Percentiles rank a stretch among this genome's conserved stretches.
Evolutionary conservation across 2,888 invertebrate species (phyloP).

Genomic region (Idaea aversata): DNA sequence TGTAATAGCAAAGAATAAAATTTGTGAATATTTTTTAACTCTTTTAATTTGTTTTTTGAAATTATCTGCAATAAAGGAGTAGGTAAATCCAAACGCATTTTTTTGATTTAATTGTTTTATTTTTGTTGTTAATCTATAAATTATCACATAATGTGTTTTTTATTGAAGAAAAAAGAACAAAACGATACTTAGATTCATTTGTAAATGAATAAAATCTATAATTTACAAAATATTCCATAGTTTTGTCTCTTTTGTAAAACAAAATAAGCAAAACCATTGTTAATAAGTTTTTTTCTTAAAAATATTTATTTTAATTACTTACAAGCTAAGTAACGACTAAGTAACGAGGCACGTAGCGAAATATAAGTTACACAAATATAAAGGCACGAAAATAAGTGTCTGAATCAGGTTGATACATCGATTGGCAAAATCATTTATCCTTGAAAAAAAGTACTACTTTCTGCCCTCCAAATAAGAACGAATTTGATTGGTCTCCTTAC

Average conservation of each 20-base stretch:
- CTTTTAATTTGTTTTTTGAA: background rate
- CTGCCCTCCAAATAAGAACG: too few species aligned
- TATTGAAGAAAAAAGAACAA: background rate
- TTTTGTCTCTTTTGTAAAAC: too few species aligned
- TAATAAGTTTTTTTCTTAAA: background rate
- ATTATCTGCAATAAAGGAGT: background rate
- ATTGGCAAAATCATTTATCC: too few species aligned
- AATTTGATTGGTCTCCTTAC: too few species aligned
- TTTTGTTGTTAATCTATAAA: background rate
- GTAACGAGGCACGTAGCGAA: slow-evolving; percentile 33
- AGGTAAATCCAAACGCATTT: background rate
- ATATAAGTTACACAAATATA: background rate
- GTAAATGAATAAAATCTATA: background rate
- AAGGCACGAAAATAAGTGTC: background rate
- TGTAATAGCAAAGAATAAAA: slow-evolving; percentile 4
- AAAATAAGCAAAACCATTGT: background rate
- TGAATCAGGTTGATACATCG: too few species aligned
- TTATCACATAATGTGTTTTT: background rate
- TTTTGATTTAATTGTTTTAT: background rate
- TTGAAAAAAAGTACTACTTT: too few species aligned
- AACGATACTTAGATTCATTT: background rate
- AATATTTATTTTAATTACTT: slow-evolving; percentile 19
- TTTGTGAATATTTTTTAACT: background rate
- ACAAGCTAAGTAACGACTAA: slow-evolving; percentile 23
- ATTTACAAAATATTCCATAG: too few species aligned